Evolutionary conservation across 2,797 vertebrate species (phyloP).

Genomic region (Rallus crepitans): DNA sequence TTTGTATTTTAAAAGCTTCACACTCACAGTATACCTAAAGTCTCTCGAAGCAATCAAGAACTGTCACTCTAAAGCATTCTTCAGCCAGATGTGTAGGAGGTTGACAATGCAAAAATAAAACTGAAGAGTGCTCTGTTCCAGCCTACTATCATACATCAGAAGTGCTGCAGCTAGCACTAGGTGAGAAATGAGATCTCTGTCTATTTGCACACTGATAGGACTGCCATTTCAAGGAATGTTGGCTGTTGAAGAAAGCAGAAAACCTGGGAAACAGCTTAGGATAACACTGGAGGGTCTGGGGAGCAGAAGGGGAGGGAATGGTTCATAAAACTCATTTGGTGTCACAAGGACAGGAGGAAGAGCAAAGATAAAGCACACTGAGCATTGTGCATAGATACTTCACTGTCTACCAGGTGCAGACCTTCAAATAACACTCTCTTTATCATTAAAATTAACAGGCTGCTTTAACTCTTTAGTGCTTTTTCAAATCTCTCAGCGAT

Average conservation of each 20-base stretch:
- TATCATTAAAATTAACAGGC: not conserved
- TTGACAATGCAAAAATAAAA: not conserved
- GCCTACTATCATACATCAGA: not conserved
- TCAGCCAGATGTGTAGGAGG: accelerated
- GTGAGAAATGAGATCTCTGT: not conserved
- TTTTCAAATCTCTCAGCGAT: not conserved
- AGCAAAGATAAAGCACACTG: not conserved
- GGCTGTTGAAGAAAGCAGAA: not conserved
- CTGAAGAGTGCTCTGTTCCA: not conserved
- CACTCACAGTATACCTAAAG: not conserved
- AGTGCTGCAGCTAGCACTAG: not conserved
- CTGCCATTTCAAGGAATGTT: not conserved
- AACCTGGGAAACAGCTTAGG: not conserved
- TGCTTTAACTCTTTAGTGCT: not conserved
- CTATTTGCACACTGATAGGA: not conserved
- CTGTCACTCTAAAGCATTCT: not conserved
- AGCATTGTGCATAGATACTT: not conserved
- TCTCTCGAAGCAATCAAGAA: not conserved
- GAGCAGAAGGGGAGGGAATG: not conserved
- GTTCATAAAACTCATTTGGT: not conserved
- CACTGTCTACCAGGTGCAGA: not conserved
- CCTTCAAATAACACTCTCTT: not conserved
- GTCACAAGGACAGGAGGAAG: not conserved
- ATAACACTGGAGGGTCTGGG: not conserved
- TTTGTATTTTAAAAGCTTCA: not conserved